Evolutionary conservation across 2,113 vertebrate species (phyloP).

Genomic region (Rhinichthys klamathensis): DNA sequence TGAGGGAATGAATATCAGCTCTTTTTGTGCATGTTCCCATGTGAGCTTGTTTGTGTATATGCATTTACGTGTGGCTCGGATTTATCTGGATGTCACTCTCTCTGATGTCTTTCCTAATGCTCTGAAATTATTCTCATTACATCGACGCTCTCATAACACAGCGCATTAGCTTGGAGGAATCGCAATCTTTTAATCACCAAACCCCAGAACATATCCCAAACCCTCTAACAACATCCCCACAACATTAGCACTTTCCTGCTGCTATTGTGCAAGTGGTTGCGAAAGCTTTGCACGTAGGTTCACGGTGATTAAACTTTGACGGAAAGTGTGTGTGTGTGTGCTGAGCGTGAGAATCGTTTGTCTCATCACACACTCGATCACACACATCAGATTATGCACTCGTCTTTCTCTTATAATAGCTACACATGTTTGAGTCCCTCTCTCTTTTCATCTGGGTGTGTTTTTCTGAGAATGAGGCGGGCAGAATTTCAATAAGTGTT

Average conservation of each 20-base stretch:
- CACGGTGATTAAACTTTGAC: conserved; percentile 43
- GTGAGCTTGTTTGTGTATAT: conserved; percentile 19
- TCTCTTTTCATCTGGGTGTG: conserved; percentile 17
- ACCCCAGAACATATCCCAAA: conserved; percentile 17
- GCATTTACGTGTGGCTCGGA: conserved; percentile 32
- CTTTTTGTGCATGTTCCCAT: not conserved
- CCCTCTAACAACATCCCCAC: not conserved
- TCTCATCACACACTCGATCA: conserved; percentile 34
- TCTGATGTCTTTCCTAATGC: conserved; percentile 43
- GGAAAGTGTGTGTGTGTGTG: not conserved
- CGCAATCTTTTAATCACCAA: conserved; percentile 42
- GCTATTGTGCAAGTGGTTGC: not conserved
- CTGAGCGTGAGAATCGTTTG: conserved; percentile 18
- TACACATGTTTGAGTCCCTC: conserved; percentile 19
- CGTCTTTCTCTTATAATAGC: conserved; percentile 24
- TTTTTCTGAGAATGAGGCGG: conserved; percentile 20
- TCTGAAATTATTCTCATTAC: conserved; percentile 48
- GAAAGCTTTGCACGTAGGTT: conserved; percentile 38
- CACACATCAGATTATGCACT: conserved; percentile 46
- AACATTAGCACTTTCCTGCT: conserved; percentile 12
- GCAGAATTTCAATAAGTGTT: conserved; percentile 41
- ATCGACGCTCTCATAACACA: conserved; percentile 23
- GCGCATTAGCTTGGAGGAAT: conserved; percentile 39
- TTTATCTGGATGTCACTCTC: conserved; percentile 5
- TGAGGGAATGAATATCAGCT: conserved; percentile 21